Evolutionary conservation across 2,888 invertebrate genomes (phyloP).

Genomic region (Rotaria magnacalcarata): DNA sequence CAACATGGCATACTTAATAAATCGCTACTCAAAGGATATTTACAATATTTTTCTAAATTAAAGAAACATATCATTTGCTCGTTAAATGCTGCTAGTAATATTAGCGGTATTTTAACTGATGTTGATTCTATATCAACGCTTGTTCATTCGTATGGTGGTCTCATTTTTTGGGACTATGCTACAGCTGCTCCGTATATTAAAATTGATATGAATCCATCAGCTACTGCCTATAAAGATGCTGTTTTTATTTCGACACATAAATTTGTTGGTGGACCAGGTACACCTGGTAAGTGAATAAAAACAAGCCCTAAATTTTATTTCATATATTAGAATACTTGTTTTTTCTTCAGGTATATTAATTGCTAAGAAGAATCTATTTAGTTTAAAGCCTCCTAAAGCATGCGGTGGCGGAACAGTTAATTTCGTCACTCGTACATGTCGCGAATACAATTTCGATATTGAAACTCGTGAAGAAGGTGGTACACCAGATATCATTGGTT

Average conservation of each 20-base stretch:
- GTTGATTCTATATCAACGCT: constrained; percentile 75
- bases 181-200: constrained; percentile 73
- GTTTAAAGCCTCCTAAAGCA: constrained; percentile 61
- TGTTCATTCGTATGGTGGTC: constrained; percentile 75
- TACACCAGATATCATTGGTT: constrained; percentile 52
- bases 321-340: background rate
- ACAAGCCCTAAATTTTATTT: no score
- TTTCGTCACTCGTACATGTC: constrained; percentile 57
- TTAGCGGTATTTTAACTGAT: constrained; percentile 80
- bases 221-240: constrained; percentile 75
- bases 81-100: constrained; percentile 78
- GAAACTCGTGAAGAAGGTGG: constrained; percentile 53
- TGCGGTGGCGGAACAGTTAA: constrained; percentile 65
- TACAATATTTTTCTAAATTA: constrained; percentile 29
- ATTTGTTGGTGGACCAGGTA: constrained; percentile 82
- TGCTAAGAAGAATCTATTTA: constrained; percentile 65
- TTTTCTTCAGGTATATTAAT: constrained; percentile 63
- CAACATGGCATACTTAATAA: constrained; percentile 33
- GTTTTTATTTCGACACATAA: constrained; percentile 83
- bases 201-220: constrained; percentile 78
- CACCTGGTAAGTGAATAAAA: constrained; percentile 62
- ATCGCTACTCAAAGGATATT: constrained; percentile 21
- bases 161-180: constrained; percentile 84
- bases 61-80: constrained; percentile 63
- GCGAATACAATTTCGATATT: constrained; percentile 49